Percentiles rank a stretch among this genome's conserved stretches.
These are phyloP conservation scores for Tipula helvola DNA, from an alignment of 2,888 invertebrate genomes.

Conservation along the genomic window DNA sequence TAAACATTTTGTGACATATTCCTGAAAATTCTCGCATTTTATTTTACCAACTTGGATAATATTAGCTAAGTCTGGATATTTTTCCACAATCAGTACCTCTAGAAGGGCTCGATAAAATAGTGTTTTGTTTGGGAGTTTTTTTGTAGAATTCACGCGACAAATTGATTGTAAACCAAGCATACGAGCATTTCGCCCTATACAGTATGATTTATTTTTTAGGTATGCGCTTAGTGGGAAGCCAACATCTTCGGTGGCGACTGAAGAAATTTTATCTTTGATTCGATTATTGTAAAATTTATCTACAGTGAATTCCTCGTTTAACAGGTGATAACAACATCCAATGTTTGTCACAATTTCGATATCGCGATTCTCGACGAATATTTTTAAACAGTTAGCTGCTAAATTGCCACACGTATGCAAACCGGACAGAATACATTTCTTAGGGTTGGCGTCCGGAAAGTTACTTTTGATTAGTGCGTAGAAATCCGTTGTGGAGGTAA, in stretches of 20 bases:
- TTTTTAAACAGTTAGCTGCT: slow-evolving; percentile 54
- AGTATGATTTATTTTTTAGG: slow-evolving; percentile 37
- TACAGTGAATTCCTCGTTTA: slow-evolving; percentile 44
- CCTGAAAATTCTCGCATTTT: slow-evolving; percentile 48
- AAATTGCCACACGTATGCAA: slow-evolving; percentile 85
- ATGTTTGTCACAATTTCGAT: slow-evolving; percentile 60
- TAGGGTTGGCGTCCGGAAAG: slow-evolving; percentile 32
- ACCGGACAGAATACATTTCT: slow-evolving; percentile 49
- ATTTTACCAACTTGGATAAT: slow-evolving; percentile 47
- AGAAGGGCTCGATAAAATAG: slow-evolving; percentile 67
- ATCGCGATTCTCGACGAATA: slow-evolving; percentile 45
- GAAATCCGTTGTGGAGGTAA: slow-evolving; percentile 47
- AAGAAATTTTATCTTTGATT: slow-evolving; percentile 11
- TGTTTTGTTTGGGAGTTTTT: slow-evolving; percentile 47
- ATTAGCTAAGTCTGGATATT: slow-evolving; percentile 31
- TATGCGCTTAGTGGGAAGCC: slow-evolving; percentile 59
- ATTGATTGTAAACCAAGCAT: slow-evolving; percentile 78
- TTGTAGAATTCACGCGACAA: slow-evolving; percentile 47
- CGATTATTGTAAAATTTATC: slow-evolving; percentile 29
- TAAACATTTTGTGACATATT: slow-evolving; percentile 58
- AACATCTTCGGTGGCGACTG: slow-evolving; percentile 16
- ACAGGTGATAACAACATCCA: slow-evolving; percentile 81
- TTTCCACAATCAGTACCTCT: slow-evolving; percentile 45
- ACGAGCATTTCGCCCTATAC: slow-evolving; percentile 61
- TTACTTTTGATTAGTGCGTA: slow-evolving; percentile 36